Base-by-base conservation (phyloP, 2,113 vertebrate species). In the Hippocampus mohnikei region DNA sequence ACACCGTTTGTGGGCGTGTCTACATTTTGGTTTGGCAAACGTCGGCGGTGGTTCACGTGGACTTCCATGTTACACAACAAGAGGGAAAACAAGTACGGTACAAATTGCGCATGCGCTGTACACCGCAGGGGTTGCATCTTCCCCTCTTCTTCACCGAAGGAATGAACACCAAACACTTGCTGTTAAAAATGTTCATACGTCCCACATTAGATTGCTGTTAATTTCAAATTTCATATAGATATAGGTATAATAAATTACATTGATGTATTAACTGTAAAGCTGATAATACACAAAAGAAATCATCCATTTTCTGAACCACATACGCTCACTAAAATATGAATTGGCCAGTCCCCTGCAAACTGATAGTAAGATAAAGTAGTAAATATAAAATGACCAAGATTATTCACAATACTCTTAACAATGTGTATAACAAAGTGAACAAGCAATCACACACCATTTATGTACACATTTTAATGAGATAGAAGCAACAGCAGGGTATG, bases 41-140 rank as follows among this genome's bases (percentile, higher is more conserved):
- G 71, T 68, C 69, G 56, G 25, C 27, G 18, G 11, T 5, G 40
- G 8, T 82, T 91, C 92, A 93, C 92, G 91, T 93, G 92, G 80
- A 84, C 29, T 1, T 8, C 77, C 79, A 74, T 78, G 83, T 94
- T 94, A 93, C 83, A 6, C 74, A 92, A 93, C 42, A 69, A 11
- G 55, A 18, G 37, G 7, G 67, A 71, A 76, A 85, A 86, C 81
- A 78, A 75, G 44, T 27, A 8, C 0, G 1, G 46, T 61, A 48
- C 16, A 25, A 20, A 37, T 42, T 59, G 71, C n/a, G 9, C 21
- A n/a, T 46, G 66, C 70, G 6, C 27, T 50, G 40, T 29, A 40
- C 69, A 72, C 33, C 23, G 12, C 27, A 1, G 46, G 2, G 40
- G 2, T 25, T 11, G 27, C 50, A 42, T 56, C 62, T 40, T 11